Percentiles rank a stretch among this genome's conserved stretches.
These are phyloP conservation scores for Trematomus loennbergii DNA, from an alignment of 2,113 vertebrate species.

Conservation along the genomic window DNA sequence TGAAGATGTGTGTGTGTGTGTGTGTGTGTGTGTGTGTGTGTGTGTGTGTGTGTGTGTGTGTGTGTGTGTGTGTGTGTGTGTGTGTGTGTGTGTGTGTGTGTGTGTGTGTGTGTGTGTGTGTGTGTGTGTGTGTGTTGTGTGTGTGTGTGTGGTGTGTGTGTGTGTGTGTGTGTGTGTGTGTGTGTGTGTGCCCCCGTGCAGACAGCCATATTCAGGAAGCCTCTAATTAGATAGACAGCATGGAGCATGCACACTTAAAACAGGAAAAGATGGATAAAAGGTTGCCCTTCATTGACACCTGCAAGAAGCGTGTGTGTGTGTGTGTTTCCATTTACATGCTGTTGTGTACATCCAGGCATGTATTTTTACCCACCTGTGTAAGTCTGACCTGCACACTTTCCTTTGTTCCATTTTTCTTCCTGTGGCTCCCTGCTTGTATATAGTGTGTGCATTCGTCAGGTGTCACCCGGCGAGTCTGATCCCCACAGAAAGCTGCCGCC, in stretches of 20 bases:
- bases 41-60: slow-evolving; percentile 4
- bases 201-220: slow-evolving; percentile 44
- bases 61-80: slow-evolving; percentile 15
- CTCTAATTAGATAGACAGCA: slow-evolving; percentile 76
- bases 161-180: slow-evolving; percentile 12
- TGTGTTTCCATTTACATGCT: slow-evolving; percentile 29
- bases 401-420: slow-evolving; percentile 54
- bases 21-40: neutral
- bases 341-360: slow-evolving; percentile 35
- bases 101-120: neutral
- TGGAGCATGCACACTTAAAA: slow-evolving; percentile 58
- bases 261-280: slow-evolving; percentile 65
- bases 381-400: slow-evolving; percentile 44
- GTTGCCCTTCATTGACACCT: slow-evolving; percentile 57
- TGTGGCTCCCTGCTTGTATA: slow-evolving; percentile 20
- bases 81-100: slow-evolving; percentile 5
- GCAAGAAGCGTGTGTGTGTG: slow-evolving; percentile 36
- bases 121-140: neutral
- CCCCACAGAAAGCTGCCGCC: slow-evolving; percentile 73
- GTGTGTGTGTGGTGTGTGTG: slow-evolving; percentile 2
- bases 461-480: slow-evolving; percentile 75
- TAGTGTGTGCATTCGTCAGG: slow-evolving; percentile 68
- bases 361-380: slow-evolving; percentile 60
- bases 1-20: slow-evolving; percentile 31
- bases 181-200: slow-evolving; percentile 44